Conservation (phyloP, 1,140 invertebrate genomes). For the Apocrypta bakeri region DNA sequence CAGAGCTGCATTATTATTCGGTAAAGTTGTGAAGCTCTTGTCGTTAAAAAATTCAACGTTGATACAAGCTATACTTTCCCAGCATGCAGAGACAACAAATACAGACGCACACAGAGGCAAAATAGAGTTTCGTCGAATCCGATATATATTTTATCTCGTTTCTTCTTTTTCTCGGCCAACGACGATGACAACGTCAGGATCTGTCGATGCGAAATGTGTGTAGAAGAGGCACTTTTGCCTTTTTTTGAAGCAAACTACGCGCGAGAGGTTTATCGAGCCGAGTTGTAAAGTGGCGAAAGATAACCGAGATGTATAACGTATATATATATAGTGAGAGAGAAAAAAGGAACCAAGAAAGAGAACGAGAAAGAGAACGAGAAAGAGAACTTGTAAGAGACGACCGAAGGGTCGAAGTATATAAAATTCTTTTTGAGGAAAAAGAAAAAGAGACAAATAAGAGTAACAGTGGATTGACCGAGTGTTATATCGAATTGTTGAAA, state of each 20-base stretch:
- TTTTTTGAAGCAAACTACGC: neutral
- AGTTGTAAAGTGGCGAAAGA: neutral
- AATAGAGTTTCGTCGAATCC: neutral
- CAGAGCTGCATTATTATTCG: neutral
- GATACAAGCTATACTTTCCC: neutral
- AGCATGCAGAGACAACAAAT: no score
- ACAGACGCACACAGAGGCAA: no score
- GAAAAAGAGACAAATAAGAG: neutral
- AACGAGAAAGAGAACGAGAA: no score
- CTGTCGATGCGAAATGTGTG: conserved; percentile 21
- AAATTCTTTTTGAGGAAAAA: neutral
- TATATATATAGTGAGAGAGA: neutral
- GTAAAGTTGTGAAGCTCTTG: neutral
- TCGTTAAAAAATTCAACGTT: conserved; percentile 10
- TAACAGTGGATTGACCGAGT: no score
- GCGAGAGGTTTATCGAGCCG: conserved; percentile 13
- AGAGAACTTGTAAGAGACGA: neutral
- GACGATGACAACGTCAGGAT: neutral
- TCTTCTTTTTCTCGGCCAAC: neutral
- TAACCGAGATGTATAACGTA: neutral
- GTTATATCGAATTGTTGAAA: no score
- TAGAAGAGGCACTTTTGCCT: no score
- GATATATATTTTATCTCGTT: neutral
- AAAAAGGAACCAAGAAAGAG: neutral
- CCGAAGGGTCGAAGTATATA: neutral